Evolutionary conservation across 2,888 invertebrate species (phyloP), one percentile per base, ranked within the genome.

Genomic region (Cactoblastis cactorum): DNA sequence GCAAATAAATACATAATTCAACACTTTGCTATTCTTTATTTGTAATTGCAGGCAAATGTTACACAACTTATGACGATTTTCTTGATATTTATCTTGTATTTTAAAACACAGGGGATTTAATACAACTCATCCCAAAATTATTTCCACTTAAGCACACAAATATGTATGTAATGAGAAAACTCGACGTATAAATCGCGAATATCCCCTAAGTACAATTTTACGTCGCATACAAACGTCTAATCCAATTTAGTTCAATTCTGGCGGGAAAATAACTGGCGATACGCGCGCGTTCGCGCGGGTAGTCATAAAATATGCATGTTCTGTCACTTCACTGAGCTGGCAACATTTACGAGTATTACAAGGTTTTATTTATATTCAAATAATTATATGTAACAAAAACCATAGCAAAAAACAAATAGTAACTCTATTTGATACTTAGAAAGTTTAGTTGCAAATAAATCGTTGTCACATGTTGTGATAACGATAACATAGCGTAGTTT

Each of bases 221-320:
- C 15, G 15, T 43, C 28, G 3, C n/a, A 43, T 43, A 41, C 28
- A 43, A 32, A 41, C 41, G 41, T 9, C 28, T 28, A 28, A 28
- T 17, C 17, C 43, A 43, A 17, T 43, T 43, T 43, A 28, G 15
- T 14, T 28, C 28, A 15, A 17, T 24, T 38, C 41, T 5, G 24
- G 14, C 17, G 43, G 11, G 28, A 17, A 43, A 43, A 43, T 43
- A 43, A 43, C 43, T 22, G 14, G 43, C 15, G 43, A 28, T 17
- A 28, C 14, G 17, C 28, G 15, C 43, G 15, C 2, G 28, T 43
- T 32, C 43, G 15, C 2, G 28, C 12, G n/a, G 19, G 4, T 37
- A 17, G 37, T 28, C 43, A n/a, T 43, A 43, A 43, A 43, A 15
- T 15, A 43, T 43, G 28, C 43, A 43, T 43, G 14, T 41, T 43